Percentiles rank a stretch among this genome's conserved stretches.
Conservation (phyloP, 2,113 vertebrate genomes). For the Oryzias curvinotus region DNA sequence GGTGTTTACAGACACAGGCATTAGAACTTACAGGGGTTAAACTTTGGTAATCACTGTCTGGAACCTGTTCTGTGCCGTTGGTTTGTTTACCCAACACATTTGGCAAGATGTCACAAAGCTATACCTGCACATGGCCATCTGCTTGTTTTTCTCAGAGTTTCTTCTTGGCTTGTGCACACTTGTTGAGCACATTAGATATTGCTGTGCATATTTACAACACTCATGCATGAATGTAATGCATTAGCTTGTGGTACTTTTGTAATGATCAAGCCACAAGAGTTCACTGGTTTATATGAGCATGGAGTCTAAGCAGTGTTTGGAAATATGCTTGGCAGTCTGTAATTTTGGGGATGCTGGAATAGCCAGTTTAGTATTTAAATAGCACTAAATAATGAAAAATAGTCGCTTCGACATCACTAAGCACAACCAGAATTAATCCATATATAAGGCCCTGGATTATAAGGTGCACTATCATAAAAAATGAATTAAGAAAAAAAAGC, state of each 20-base stretch:
- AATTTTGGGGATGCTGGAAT: not conserved
- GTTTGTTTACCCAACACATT: slow-evolving; percentile 60
- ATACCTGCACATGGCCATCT: slow-evolving; percentile 51
- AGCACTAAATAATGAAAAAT: not conserved
- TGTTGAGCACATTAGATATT: not conserved
- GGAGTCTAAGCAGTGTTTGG: slow-evolving; percentile 32
- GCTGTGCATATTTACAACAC: slow-evolving; percentile 1
- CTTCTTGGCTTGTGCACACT: not conserved
- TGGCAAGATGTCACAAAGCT: slow-evolving; percentile 51
- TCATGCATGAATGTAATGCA: slow-evolving; percentile 7
- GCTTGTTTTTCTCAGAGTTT: slow-evolving; percentile 4
- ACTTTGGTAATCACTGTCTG: slow-evolving; percentile 48
- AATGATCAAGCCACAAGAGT: slow-evolving; percentile 8
- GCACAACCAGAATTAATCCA: too few species aligned
- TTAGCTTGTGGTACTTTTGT: slow-evolving; percentile 15
- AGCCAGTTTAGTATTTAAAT: slow-evolving; percentile 10
- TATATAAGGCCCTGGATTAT: too few species aligned
- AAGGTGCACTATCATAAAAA: too few species aligned
- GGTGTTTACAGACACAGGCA: slow-evolving; percentile 41
- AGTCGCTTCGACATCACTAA: not conserved
- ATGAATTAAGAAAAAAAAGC: too few species aligned
- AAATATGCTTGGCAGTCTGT: slow-evolving; percentile 21
- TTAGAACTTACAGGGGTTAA: slow-evolving; percentile 45
- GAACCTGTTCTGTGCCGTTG: slow-evolving; percentile 46
- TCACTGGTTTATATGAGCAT: slow-evolving; percentile 30